These are phyloP conservation scores for Raphicerus campestris DNA, from an alignment of 2,113 vertebrate genomes.

Conservation along the genomic window DNA sequence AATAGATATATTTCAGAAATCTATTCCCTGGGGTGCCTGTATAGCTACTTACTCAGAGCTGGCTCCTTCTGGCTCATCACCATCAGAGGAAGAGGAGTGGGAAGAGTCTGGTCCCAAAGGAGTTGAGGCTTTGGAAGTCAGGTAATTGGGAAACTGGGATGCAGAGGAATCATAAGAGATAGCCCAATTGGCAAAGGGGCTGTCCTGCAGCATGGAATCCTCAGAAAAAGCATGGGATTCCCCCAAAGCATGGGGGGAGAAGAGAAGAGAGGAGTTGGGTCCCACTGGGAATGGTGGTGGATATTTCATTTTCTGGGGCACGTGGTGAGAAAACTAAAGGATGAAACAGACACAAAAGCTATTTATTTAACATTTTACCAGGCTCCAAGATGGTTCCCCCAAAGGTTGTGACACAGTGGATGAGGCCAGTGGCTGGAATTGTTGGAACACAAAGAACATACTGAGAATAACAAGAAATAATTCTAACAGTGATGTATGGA, in stretches of 20 bases:
- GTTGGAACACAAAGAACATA: slow-evolving; percentile 38
- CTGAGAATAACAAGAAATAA: slow-evolving; percentile 44
- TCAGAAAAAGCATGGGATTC: slow-evolving; percentile 82
- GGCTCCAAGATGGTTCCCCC: not conserved
- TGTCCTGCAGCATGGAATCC: slow-evolving; percentile 84
- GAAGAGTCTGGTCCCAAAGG: slow-evolving; percentile 88
- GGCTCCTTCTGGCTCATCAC: slow-evolving; percentile 88
- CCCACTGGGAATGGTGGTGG: slow-evolving; percentile 85
- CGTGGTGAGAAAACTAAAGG: slow-evolving; percentile 74
- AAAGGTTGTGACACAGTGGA: not conserved
- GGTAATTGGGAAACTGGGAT: slow-evolving; percentile 85
- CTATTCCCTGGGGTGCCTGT: not conserved
- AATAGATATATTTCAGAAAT: not conserved
- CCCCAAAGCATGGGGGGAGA: slow-evolving; percentile 79
- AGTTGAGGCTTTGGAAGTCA: slow-evolving; percentile 75
- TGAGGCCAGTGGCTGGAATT: not conserved
- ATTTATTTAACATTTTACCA: slow-evolving; percentile 67
- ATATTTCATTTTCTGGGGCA: slow-evolving; percentile 87
- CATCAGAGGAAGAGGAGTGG: slow-evolving; percentile 90
- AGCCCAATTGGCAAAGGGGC: slow-evolving; percentile 88
- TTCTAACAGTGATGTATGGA: not conserved
- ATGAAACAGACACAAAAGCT: slow-evolving; percentile 63
- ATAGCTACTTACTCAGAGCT: slow-evolving; percentile 85
- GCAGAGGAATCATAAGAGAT: slow-evolving; percentile 85
- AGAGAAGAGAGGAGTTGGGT: slow-evolving; percentile 81